Evolutionary conservation across 2,113 vertebrate species (phyloP).

Genomic region (Paradoxurus hermaphroditus): DNA sequence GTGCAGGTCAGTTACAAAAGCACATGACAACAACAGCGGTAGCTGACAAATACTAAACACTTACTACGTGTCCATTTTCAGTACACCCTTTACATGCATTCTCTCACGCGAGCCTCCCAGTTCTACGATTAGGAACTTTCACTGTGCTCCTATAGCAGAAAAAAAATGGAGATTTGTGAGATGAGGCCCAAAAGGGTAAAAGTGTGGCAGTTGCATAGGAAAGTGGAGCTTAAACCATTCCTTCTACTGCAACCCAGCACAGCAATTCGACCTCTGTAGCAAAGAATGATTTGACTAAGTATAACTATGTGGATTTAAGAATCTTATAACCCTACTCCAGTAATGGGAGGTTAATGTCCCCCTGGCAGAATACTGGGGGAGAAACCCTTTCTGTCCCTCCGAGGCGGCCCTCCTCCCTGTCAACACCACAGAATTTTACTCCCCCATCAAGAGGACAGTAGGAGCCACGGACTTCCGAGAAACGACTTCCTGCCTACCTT

Average conservation of each 20-base stretch:
- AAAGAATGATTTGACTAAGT: neutral
- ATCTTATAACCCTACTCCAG: neutral
- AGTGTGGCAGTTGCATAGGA: neutral
- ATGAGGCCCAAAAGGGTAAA: neutral
- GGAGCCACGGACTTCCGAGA: too few relatives aligned
- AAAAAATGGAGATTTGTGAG: neutral
- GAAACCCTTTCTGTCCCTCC: neutral
- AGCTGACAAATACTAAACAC: neutral
- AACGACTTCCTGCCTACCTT: neutral
- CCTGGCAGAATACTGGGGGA: neutral
- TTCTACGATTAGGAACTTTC: neutral
- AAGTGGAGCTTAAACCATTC: neutral
- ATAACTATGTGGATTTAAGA: neutral
- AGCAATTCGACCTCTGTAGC: neutral
- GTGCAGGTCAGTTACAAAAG: neutral
- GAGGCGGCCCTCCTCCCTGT: neutral
- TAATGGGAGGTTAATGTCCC: neutral
- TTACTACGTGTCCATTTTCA: neutral
- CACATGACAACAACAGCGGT: neutral
- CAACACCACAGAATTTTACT: neutral
- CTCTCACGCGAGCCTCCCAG: neutral
- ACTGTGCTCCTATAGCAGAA: neutral
- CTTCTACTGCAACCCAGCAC: neutral
- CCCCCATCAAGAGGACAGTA: too few relatives aligned
- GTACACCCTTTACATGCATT: neutral